Conservation (phyloP, 2,888 invertebrate genomes). For the Scaptomyza flava region DNA sequence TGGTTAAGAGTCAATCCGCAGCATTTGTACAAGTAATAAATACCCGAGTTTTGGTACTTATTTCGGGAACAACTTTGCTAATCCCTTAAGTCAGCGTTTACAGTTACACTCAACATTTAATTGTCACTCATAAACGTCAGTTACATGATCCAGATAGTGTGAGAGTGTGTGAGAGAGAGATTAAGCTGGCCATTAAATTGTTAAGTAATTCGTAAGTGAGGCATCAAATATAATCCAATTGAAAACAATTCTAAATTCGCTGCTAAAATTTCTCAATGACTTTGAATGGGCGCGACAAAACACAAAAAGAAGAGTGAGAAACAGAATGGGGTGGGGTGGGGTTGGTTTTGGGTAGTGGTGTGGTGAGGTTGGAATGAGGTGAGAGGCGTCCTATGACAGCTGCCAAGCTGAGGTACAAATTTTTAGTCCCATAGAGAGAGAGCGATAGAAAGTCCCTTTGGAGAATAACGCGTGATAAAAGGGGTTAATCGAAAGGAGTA, state of each 20-base stretch:
- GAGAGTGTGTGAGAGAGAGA: background rate
- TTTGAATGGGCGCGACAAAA: conserved; percentile 38
- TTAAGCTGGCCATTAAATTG: conserved; percentile 44
- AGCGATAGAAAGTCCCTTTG: conserved; percentile 31
- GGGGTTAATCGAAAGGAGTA: conserved; percentile 71
- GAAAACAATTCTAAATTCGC: conserved; percentile 69
- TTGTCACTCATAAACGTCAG: conserved; percentile 28
- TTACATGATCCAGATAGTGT: background rate
- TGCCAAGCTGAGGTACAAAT: conserved; percentile 33
- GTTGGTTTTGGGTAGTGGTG: background rate
- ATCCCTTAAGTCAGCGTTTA: conserved; percentile 44
- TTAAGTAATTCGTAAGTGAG: conserved; percentile 49
- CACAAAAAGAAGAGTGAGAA: conserved; percentile 26
- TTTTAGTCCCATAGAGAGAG: conserved; percentile 14
- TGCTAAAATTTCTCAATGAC: conserved; percentile 34
- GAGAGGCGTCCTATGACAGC: conserved; percentile 58
- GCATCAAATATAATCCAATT: conserved; percentile 68
- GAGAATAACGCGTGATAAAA: conserved; percentile 78
- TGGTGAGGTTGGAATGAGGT: conserved; percentile 6
- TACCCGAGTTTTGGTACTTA: background rate
- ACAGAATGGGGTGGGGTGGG: background rate
- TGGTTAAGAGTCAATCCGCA: conserved; percentile 47
- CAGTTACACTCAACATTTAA: conserved; percentile 32
- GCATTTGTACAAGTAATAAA: conserved; percentile 34
- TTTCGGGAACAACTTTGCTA: conserved; percentile 31